A percentile compares a stretch with the other conserved stretches of the same genome.
These are phyloP conservation scores for Carassius carassius DNA, from an alignment of 2,113 vertebrate species.

Conservation along the genomic window DNA sequence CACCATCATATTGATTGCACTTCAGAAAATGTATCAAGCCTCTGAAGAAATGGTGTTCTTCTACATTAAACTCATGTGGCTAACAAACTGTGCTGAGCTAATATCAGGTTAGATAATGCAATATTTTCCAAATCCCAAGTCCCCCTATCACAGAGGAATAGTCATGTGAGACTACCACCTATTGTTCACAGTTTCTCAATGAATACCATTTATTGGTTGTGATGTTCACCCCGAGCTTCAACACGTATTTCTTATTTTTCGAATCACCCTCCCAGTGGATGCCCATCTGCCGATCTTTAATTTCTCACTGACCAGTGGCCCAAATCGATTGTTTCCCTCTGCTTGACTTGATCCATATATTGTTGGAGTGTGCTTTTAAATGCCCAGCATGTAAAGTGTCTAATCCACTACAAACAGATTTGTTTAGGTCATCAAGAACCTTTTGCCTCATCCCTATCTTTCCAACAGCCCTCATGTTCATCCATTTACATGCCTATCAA, in stretches of 20 bases:
- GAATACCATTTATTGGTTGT: conserved; percentile 50
- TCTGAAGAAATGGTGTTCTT: background rate
- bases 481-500: conserved; percentile 55
- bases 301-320: conserved; percentile 45
- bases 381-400: conserved; percentile 41
- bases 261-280: conserved; percentile 53
- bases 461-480: conserved; percentile 34
- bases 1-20: background rate
- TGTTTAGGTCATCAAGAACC: conserved; percentile 54
- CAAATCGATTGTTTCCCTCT: conserved; percentile 47
- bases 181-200: conserved; percentile 53
- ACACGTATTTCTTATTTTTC: conserved; percentile 53
- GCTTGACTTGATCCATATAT: conserved; percentile 54
- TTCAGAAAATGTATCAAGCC: background rate
- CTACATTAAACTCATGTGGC: conserved; percentile 14
- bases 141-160: conserved; percentile 39
- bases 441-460: conserved; percentile 19
- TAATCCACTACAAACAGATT: conserved; percentile 38
- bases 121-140: conserved; percentile 36
- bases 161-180: conserved; percentile 52
- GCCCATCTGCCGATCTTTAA: conserved; percentile 46
- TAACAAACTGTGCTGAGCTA: conserved; percentile 17
- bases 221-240: conserved; percentile 47
- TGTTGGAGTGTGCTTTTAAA: conserved; percentile 54
- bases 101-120: conserved; percentile 28